Percentiles rank a stretch among this genome's conserved stretches.
Evolutionary conservation across 2,888 invertebrate genomes (phyloP).

Genomic region (Drosophila flavopinicola): DNA sequence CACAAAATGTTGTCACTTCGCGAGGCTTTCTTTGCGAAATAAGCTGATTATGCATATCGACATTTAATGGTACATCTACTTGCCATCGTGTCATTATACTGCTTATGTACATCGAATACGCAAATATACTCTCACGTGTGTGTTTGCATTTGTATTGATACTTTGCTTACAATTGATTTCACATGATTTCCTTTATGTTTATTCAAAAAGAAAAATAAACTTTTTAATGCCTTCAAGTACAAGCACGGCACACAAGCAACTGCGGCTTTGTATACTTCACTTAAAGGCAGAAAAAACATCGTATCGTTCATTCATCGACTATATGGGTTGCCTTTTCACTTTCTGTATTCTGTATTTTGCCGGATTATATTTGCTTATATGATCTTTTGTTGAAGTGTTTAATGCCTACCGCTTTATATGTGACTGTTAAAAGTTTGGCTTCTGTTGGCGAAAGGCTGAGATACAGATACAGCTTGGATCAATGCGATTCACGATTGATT

Average conservation of each 20-base stretch:
- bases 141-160: slow-evolving; percentile 67
- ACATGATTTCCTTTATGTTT: slow-evolving; percentile 76
- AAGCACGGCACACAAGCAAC: slow-evolving; percentile 36
- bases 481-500: no score
- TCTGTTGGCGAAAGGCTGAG: neutral
- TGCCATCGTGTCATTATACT: neutral
- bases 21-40: neutral
- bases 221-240: slow-evolving; percentile 76
- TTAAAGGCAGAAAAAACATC: slow-evolving; percentile 11
- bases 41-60: slow-evolving; percentile 66
- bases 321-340: slow-evolving; percentile 42
- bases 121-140: neutral
- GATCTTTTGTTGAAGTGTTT: slow-evolving; percentile 70
- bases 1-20: slow-evolving; percentile 10
- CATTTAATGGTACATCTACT: slow-evolving; percentile 35
- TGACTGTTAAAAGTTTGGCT: slow-evolving; percentile 20
- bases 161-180: slow-evolving; percentile 78
- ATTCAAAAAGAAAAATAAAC: slow-evolving; percentile 66
- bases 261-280: slow-evolving; percentile 13
- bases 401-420: slow-evolving; percentile 58
- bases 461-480: no score
- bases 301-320: slow-evolving; percentile 24
- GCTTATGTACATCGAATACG: slow-evolving; percentile 24
- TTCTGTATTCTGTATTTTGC: slow-evolving; percentile 29
- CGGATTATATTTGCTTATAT: slow-evolving; percentile 65